Evolutionary conservation across 2,888 invertebrate species (phyloP).

Genomic region (Conops quadrifasciatus): DNA sequence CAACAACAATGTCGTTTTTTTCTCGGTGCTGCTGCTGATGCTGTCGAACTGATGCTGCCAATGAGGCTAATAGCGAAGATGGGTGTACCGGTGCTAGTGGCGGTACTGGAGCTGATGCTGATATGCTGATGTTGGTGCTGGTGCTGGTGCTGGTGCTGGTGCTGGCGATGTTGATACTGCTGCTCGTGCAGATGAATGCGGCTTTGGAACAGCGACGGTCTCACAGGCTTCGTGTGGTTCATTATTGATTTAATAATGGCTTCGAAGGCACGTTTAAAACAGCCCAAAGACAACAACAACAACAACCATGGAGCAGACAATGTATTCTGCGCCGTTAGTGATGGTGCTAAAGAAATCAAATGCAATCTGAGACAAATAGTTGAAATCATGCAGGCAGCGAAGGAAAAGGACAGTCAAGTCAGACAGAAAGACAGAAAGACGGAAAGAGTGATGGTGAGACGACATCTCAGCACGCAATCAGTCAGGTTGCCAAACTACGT

Average conservation of each 20-base stretch:
- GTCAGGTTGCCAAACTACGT: background rate
- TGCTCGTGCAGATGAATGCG: background rate
- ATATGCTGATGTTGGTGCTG: background rate
- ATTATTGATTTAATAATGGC: constrained; percentile 61
- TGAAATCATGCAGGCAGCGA: constrained; percentile 17
- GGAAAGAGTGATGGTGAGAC: background rate
- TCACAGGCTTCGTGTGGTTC: constrained; percentile 57
- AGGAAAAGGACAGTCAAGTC: background rate
- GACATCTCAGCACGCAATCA: background rate
- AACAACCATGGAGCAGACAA: constrained; percentile 41
- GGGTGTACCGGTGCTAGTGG: background rate
- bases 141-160: constrained; percentile 17
- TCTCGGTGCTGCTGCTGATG: constrained; percentile 21
- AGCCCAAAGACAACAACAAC: constrained; percentile 38
- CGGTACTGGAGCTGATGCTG: constrained; percentile 15
- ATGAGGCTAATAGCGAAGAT: constrained; percentile 25
- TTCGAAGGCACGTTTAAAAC: constrained; percentile 56
- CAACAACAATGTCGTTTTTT: constrained; percentile 1
- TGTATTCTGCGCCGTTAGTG: constrained; percentile 26
- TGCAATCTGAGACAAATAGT: constrained; percentile 32
- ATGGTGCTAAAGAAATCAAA: constrained; percentile 38
- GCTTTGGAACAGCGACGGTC: constrained; percentile 30
- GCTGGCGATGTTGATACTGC: constrained; percentile 9
- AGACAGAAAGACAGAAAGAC: constrained; percentile 15
- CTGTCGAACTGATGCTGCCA: constrained; percentile 7